Evolutionary conservation across 2,888 invertebrate genomes (phyloP).

Genomic region (Dinocampus coccinellae): DNA sequence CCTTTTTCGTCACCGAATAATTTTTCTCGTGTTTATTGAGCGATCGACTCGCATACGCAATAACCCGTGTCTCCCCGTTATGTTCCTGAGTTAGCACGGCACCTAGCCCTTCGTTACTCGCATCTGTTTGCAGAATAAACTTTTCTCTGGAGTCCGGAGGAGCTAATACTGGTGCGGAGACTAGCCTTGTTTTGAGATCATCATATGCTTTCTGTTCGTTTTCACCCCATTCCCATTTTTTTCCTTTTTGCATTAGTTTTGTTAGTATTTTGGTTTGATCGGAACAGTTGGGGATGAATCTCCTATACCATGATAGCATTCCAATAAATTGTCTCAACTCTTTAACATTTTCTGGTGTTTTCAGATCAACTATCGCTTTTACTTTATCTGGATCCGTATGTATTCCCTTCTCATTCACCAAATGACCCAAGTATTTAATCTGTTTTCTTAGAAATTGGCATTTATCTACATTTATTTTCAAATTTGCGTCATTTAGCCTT

Average conservation of each 20-base stretch:
- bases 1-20: neutral
- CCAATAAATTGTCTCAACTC: constrained; percentile 46
- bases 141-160: constrained; percentile 28
- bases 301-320: constrained; percentile 49
- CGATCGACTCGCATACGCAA: neutral
- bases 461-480: constrained; percentile 48
- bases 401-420: constrained; percentile 46
- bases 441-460: constrained; percentile 43
- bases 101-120: neutral
- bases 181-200: constrained; percentile 33
- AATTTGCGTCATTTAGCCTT: constrained; percentile 33
- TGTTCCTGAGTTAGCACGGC: neutral
- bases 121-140: constrained; percentile 1
- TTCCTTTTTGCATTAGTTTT: constrained; percentile 41
- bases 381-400: constrained; percentile 31
- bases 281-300: constrained; percentile 27
- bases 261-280: constrained; percentile 38
- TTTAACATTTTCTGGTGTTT: constrained; percentile 39
- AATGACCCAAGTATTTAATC: constrained; percentile 50
- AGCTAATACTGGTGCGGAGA: constrained; percentile 36
- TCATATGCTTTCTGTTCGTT: constrained; percentile 43
- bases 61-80: neutral
- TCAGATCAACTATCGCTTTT: constrained; percentile 28
- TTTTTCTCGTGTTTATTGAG: neutral
- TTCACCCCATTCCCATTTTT: constrained; percentile 36